Evolutionary conservation across 1,140 invertebrate genomes (phyloP), one percentile per base, ranked within the genome.

Genomic region (Daktulosphaira vitifoliae): DNA sequence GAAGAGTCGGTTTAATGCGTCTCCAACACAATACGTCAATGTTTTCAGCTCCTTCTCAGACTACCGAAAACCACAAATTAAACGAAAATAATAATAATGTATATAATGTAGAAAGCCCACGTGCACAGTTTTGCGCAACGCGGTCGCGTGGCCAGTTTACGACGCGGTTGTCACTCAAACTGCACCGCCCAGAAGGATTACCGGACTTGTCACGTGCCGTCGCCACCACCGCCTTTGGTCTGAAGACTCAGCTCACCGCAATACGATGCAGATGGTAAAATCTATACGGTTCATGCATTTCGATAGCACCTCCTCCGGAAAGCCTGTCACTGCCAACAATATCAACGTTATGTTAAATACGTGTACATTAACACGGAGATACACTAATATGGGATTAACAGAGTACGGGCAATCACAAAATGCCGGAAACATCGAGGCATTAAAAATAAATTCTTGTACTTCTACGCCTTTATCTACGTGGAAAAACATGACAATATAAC

Each of bases 121-220:
- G 56, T 62, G 56, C 42, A 16, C 42, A 25, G 25, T 16, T 39
- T 62, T 62, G 56, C 56, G 56, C 26, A 62, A 62, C 42, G 22
- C 42, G 56, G 56, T 62, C 56, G 56, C 56, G 56, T 62, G 56
- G 23, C 56, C 56, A 42, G 56, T 62, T 62, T 48, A 48, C 56
- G 56, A 62, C 56, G 42, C 56, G 56, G 56, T 48, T 62, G 56
- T 62, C 56, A 62, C 56, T 62, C 56, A 62, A 62, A 33, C 54
- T 16, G 18, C 42, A 15, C 42, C 48, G 25, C 25, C 15, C 25
- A 22, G 38, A 20, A 22, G 56, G 56, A 62, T 62, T 62, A 62
- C n/a, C n/a, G 46, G 25, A 38, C 11, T 1, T 39, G 54, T 62
- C 56, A 62, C 56, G 56, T 62, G 56, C 26, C 56, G n/a, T 18